phyloP scores from a whole-genome alignment of 2,113 vertebrate genomes.

The Rafetus swinhoei region DNA sequence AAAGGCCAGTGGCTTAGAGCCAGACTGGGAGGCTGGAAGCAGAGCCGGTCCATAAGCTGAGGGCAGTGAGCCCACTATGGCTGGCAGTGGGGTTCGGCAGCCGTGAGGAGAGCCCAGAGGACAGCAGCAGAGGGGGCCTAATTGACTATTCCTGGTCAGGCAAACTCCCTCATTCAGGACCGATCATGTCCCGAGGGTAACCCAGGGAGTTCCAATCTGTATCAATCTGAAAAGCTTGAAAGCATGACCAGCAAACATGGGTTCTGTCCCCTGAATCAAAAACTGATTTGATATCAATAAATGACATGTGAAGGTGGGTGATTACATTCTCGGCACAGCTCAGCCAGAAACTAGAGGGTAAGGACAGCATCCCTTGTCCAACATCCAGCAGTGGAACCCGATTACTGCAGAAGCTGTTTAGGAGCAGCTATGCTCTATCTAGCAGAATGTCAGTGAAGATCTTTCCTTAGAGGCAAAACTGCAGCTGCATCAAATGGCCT shows the following conservation, averaged over 20 bases:
- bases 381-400: background rate
- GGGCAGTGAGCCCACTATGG: too few species aligned
- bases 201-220: too few species aligned
- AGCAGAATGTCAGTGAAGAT: background rate
- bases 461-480: background rate
- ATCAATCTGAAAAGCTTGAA: background rate
- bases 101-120: too few species aligned
- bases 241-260: too few species aligned
- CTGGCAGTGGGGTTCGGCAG: too few species aligned
- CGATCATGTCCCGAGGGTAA: too few species aligned
- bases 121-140: too few species aligned
- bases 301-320: background rate
- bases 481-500: background rate
- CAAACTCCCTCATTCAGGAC: too few species aligned
- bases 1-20: too few species aligned
- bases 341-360: background rate
- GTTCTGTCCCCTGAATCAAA: background rate
- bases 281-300: background rate
- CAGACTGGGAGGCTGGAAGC: too few species aligned
- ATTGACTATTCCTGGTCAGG: too few species aligned
- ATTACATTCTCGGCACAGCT: background rate
- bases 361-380: background rate
- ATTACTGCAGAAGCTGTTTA: background rate
- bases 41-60: too few species aligned
- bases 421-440: background rate